Evolutionary conservation across 2,113 vertebrate species (phyloP).

Genomic region (Phylloscopus trochiloides): DNA sequence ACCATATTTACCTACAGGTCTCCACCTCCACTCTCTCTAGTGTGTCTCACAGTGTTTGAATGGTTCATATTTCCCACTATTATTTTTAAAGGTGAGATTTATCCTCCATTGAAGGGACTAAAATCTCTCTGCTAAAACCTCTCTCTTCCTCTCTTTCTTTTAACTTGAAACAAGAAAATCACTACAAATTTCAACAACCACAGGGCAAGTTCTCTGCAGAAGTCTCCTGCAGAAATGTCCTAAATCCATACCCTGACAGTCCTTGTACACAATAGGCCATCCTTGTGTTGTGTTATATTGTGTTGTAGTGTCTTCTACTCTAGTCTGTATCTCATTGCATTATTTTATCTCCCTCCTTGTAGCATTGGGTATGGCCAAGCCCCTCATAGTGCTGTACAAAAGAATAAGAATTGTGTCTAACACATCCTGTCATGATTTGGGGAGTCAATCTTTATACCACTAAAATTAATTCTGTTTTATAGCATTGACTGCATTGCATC

Average conservation of each 20-base stretch:
- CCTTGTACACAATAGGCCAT: background rate
- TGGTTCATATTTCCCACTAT: background rate
- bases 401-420: background rate
- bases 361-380: background rate
- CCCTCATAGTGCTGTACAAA: background rate
- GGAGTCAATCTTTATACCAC: background rate
- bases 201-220: background rate
- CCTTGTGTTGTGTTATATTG: background rate
- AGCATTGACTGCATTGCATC: background rate
- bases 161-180: background rate
- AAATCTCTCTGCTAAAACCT: background rate
- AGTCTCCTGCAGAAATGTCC: background rate
- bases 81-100: background rate
- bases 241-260: background rate
- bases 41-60: background rate
- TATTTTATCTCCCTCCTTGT: background rate
- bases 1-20: background rate
- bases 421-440: background rate
- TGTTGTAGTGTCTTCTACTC: background rate
- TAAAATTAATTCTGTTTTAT: background rate
- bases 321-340: background rate
- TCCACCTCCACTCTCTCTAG: background rate
- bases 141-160: background rate
- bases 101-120: background rate
- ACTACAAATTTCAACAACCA: background rate